Base-by-base conservation (phyloP, 2,113 vertebrate genomes). In the Craseonycteris thonglongyai region DNA sequence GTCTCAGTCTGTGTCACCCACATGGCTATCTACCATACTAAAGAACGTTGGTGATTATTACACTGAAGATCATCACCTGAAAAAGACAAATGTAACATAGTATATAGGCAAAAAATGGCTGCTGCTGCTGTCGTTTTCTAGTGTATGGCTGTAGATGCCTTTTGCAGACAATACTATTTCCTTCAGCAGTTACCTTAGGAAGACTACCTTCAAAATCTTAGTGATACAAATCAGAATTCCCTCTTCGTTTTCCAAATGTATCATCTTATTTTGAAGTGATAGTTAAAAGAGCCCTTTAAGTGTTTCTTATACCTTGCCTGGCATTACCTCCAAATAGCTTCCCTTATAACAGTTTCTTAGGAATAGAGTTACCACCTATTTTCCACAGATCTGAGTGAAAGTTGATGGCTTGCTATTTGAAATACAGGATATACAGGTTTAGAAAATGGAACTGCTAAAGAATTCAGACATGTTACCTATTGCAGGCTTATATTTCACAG, bases 401-500 rank as follows among this genome's bases (percentile, higher is more conserved):
- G 65, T 14, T 90, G 69, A 83, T 83, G 51, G 30, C 69, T 91
- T 87, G 63, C 54, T 38, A 83, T 80, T 89, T 94, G 75, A 94
- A 81, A 91, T 30, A 49, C 22, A 80, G n/a, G 38, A 42, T 79
- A 76, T 33, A 71, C 4, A 54, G 58, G 33, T 76, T 93, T 33
- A 93, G 91, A 92, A 81, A 65, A 26, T 38, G 51, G 56, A 75
- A 88, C 26, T 93, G 28, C 21, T 84, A 47, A 88, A 93, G 93
- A 88, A 97, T 90, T 94, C 79, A 93, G 56, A 87, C 45, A 65
- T 18, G 30, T 58, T 89, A 66, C 40, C 74, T 61, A 71, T 1
- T 83, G 33, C 22, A 66, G 35, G 59, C n/a, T 95, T 94, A n/a
- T 61, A 91, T 82, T 95, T 93, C 86, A 88, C 11, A 92, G 26